Base-by-base conservation (phyloP, 2,888 invertebrate species). In the Nomada ruficornis region DNA sequence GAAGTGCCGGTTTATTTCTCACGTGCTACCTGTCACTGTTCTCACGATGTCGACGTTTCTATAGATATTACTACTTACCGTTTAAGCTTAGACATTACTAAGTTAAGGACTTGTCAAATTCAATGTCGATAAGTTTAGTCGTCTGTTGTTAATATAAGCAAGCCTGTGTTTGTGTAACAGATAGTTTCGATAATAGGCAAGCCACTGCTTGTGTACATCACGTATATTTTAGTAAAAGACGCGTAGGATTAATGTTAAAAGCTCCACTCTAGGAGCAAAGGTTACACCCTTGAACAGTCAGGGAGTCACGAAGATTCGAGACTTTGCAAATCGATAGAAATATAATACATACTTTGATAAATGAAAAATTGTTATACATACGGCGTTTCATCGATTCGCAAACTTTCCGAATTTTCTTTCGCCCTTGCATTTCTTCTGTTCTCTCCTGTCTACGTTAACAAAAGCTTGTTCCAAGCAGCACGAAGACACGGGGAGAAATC, bases 401-500 rank as follows among this genome's bases (percentile, higher is more conserved):
- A 62, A 50, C 11, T 74, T 54, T 47, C 26, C 7, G 36, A 11
- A 15, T 36, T 36, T 42, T 29, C 5, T 15, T 18, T 47, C 44
- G 29, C 13, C n/a, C 0, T n/a, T 15, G n/a, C 20, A 20, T 10
- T 20, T 36, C n/a, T 18, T 20, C n/a, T n/a, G n/a, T 57, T 23
- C 42, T 54, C 18, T 44, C 52, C 11, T 15, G 26, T 11, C 18
- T 50, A 13, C 47, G 18, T 57, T 68, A 26, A 23, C 47, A 20
- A 57, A 62, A 55, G n/a, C 60, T 73, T 2, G 13, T 42, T 20
- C 13, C 0, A 15, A n/a, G 29, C 50, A 15, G n/a, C 3, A n/a
- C 36, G 15, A 42, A 72, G 20, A 59, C 57, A 44, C 54, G 62
- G 13, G 64, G 29, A 73, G 50, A 64, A 78, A 77, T 76, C 64